Evolutionary conservation across 37 sponge, comb jelly and placozoan genomes (phyloP).

Genomic region (Beroe ovata): DNA sequence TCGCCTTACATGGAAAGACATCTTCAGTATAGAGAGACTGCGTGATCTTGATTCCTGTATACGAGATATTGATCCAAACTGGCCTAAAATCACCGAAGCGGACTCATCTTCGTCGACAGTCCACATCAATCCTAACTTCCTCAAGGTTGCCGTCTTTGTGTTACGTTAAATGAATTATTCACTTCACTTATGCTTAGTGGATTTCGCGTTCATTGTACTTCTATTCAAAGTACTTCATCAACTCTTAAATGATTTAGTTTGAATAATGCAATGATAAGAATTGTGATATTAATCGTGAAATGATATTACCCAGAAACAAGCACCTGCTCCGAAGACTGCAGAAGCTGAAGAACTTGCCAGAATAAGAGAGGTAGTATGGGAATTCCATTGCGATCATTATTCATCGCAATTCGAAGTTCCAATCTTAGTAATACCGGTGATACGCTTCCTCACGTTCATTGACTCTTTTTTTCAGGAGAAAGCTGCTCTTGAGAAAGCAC

Average conservation of each 20-base stretch:
- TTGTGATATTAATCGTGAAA: too few species aligned
- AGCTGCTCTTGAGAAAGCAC: constrained; percentile 46
- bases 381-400: too few species aligned
- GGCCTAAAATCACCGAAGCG: constrained; percentile 28
- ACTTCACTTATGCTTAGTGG: neutral
- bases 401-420: too few species aligned
- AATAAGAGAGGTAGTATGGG: neutral
- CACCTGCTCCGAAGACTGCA: neutral
- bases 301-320: too few species aligned
- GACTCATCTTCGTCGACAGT: constrained; percentile 11
- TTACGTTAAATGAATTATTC: neutral
- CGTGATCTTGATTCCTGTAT: constrained; percentile 19
- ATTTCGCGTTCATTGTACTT: neutral
- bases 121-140: constrained; percentile 48
- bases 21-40: neutral
- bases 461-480: constrained; percentile 32
- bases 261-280: too few species aligned
- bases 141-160: neutral
- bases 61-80: constrained; percentile 38
- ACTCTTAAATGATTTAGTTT: too few species aligned
- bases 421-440: too few species aligned
- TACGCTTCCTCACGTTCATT: too few species aligned
- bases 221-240: too few species aligned
- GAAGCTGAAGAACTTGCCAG: neutral
- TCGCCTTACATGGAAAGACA: constrained; percentile 51